These are phyloP conservation scores for Nerophis lumbriciformis DNA, from an alignment of 2,113 vertebrate genomes.

Conservation along the genomic window DNA sequence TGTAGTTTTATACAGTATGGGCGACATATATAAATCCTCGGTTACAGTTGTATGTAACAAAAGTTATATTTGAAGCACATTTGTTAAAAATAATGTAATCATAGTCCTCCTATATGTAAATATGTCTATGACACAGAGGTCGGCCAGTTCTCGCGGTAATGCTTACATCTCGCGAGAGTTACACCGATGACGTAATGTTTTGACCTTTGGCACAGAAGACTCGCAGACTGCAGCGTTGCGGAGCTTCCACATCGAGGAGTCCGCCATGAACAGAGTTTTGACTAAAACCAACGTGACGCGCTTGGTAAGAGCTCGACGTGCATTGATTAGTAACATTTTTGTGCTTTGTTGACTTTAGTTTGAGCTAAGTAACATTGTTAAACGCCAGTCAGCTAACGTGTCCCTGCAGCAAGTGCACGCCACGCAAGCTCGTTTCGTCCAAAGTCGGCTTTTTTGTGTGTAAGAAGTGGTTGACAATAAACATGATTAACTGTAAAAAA, in stretches of 20 bases:
- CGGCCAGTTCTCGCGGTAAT: no score
- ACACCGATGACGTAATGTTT: conserved; percentile 3
- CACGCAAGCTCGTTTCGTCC: neutral
- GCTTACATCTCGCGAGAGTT: conserved; percentile 56
- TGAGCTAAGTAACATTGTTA: neutral
- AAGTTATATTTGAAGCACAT: no score
- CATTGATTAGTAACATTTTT: neutral
- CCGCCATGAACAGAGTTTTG: conserved; percentile 63
- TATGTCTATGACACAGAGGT: no score
- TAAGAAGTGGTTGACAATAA: neutral
- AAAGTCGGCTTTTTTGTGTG: neutral
- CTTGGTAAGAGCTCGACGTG: conserved; percentile 53
- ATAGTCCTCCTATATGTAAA: no score
- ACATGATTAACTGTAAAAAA: neutral
- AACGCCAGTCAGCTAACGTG: fast-evolving
- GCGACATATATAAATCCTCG: no score
- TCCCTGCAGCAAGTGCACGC: conserved; percentile 13
- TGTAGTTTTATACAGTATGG: no score
- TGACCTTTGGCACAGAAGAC: conserved; percentile 41
- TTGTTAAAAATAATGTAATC: no score
- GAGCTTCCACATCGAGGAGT: neutral
- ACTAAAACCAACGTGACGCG: conserved; percentile 57
- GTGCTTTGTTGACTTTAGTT: no score
- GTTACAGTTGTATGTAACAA: no score
- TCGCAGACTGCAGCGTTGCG: neutral